Evolutionary conservation across 2,113 vertebrate genomes (phyloP).

Genomic region (Sorex fumeus): DNA sequence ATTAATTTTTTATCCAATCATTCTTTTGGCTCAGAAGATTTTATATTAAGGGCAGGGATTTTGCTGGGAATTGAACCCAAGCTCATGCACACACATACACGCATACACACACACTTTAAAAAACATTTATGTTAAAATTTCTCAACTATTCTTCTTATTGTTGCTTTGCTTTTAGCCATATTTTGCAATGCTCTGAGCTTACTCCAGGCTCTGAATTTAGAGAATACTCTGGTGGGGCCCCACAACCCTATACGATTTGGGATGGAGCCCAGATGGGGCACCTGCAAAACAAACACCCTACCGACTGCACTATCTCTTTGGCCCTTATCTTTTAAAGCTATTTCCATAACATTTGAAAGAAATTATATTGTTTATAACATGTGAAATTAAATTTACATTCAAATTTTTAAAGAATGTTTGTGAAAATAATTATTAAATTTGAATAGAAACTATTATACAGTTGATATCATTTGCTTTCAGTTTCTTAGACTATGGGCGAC

Average conservation of each 20-base stretch:
- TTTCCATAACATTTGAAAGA: background rate
- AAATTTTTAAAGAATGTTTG: background rate
- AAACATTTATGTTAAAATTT: background rate
- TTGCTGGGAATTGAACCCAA: no score
- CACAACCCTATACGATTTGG: no score
- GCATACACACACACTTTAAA: no score
- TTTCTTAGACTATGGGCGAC: constrained; percentile 1
- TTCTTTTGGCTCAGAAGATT: background rate
- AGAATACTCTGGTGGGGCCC: no score
- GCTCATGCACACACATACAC: no score
- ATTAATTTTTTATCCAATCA: background rate
- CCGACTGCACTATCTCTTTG: no score
- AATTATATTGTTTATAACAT: background rate
- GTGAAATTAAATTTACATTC: background rate
- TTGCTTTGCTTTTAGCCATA: no score
- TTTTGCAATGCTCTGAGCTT: no score
- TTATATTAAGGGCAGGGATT: no score
- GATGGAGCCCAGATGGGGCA: no score
- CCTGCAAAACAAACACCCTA: no score
- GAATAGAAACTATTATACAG: background rate
- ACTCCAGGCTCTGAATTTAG: background rate
- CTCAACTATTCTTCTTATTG: background rate
- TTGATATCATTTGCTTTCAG: background rate
- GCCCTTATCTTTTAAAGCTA: background rate
- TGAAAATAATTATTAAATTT: constrained; percentile 33